These are phyloP conservation scores for Cryptoblepharus egeriae DNA, from an alignment of 2,797 vertebrate species.

Conservation along the genomic window DNA sequence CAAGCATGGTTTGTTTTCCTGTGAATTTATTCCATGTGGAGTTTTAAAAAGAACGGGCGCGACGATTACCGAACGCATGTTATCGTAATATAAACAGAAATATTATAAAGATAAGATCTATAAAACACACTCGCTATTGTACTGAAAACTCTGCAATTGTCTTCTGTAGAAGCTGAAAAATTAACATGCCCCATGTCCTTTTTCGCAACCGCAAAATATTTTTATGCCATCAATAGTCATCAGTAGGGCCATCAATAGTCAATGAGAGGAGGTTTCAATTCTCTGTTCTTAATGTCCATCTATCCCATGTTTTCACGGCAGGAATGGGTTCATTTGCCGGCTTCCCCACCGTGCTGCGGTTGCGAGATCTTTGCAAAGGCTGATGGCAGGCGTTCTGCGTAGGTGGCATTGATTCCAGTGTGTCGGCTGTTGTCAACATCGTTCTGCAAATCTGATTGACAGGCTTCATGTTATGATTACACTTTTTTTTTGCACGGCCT, in stretches of 20 bases:
- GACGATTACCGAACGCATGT: not conserved
- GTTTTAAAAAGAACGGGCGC: not conserved
- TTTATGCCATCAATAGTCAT: not conserved
- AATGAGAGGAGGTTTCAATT: not conserved
- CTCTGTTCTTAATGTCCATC: too few species aligned
- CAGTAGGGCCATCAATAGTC: not conserved
- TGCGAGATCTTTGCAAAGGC: too few species aligned
- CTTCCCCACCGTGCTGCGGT: too few species aligned
- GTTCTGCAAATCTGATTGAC: too few species aligned
- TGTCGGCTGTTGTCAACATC: too few species aligned
- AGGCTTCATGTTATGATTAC: too few species aligned
- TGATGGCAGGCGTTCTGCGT: too few species aligned
- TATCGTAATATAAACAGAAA: not conserved
- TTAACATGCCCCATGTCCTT: not conserved
- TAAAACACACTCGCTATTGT: not conserved
- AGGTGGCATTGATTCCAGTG: too few species aligned
- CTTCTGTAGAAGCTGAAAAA: not conserved
- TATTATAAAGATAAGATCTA: not conserved
- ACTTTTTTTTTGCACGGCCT: too few species aligned
- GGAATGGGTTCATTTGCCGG: too few species aligned
- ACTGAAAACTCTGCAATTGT: not conserved
- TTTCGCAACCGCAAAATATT: not conserved
- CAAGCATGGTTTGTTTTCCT: not conserved
- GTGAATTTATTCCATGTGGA: not conserved
- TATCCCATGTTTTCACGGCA: too few species aligned